Conservation (phyloP, 1,140 invertebrate species). For the Mercenaria mercenaria region DNA sequence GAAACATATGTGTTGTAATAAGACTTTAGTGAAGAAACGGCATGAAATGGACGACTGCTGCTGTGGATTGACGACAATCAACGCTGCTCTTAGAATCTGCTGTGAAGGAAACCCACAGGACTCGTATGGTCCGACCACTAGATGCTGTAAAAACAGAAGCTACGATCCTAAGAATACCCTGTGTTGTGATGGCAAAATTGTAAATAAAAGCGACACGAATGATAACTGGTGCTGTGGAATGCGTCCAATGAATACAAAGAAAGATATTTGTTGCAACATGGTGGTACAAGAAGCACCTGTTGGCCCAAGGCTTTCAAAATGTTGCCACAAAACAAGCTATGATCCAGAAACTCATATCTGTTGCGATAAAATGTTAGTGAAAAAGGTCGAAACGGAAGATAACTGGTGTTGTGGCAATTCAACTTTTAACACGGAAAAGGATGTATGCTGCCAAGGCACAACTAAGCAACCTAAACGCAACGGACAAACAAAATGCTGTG, state of each 20-base stretch:
- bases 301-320: neutral
- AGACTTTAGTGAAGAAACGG: slow-evolving; percentile 1
- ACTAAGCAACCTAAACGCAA: neutral
- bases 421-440: slow-evolving; percentile 26
- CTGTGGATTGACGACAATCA: slow-evolving; percentile 34
- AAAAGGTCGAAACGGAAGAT: slow-evolving; percentile 20
- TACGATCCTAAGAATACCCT: neutral
- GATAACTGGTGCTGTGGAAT: slow-evolving; percentile 54
- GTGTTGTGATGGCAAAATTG: slow-evolving; percentile 15
- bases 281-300: neutral
- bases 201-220: neutral
- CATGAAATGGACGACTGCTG: slow-evolving; percentile 37
- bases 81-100: neutral
- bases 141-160: slow-evolving; percentile 45
- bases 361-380: slow-evolving; percentile 1
- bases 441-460: slow-evolving; percentile 26
- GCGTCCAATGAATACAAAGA: slow-evolving; percentile 44
- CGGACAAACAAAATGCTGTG: slow-evolving; percentile 24
- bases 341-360: slow-evolving; percentile 30
- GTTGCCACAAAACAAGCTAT: slow-evolving; percentile 44
- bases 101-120: slow-evolving; percentile 35
- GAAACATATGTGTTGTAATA: slow-evolving; percentile 38
- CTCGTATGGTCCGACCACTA: neutral
- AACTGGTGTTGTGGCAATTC: slow-evolving; percentile 50
- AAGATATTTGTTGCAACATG: slow-evolving; percentile 50